Percentiles rank a stretch among this genome's conserved stretches.
Evolutionary conservation across 2,113 vertebrate genomes (phyloP).

Genomic region (Antennarius striatus): DNA sequence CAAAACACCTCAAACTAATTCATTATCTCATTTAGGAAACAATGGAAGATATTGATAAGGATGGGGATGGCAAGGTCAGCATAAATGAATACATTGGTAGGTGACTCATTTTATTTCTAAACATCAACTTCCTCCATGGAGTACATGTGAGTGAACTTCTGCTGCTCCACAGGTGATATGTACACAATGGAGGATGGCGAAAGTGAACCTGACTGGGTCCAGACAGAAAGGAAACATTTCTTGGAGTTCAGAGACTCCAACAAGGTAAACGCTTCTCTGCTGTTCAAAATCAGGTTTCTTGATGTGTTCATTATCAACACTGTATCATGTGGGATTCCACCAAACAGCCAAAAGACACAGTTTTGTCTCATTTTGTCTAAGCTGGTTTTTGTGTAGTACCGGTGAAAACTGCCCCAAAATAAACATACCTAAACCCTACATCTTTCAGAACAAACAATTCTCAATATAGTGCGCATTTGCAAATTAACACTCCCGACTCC

Average conservation of each 20-base stretch:
- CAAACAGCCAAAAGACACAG: no score
- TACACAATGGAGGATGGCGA: constrained; percentile 77
- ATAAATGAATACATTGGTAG: constrained; percentile 88
- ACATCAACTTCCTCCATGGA: background rate
- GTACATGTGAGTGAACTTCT: background rate
- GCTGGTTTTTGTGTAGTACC: no score
- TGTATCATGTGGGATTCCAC: background rate
- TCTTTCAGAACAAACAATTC: no score
- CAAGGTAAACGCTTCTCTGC: constrained; percentile 68
- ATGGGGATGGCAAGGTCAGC: constrained; percentile 85
- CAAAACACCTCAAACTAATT: background rate
- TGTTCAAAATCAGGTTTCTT: no score
- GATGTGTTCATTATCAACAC: background rate
- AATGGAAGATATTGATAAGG: constrained; percentile 89
- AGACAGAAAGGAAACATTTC: constrained; percentile 86
- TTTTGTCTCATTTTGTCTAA: no score
- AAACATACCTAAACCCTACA: no score
- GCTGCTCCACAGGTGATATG: constrained; percentile 83
- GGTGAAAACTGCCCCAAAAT: no score
- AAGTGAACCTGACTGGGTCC: constrained; percentile 87
- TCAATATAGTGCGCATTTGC: no score
- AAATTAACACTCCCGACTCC: no score
- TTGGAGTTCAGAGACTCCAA: constrained; percentile 85
- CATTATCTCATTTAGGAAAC: constrained; percentile 80
- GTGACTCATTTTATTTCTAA: background rate